Evolutionary conservation across 2,888 invertebrate genomes (phyloP), one percentile per base, ranked within the genome.

Genomic region (Pandemis cinnamomeana): DNA sequence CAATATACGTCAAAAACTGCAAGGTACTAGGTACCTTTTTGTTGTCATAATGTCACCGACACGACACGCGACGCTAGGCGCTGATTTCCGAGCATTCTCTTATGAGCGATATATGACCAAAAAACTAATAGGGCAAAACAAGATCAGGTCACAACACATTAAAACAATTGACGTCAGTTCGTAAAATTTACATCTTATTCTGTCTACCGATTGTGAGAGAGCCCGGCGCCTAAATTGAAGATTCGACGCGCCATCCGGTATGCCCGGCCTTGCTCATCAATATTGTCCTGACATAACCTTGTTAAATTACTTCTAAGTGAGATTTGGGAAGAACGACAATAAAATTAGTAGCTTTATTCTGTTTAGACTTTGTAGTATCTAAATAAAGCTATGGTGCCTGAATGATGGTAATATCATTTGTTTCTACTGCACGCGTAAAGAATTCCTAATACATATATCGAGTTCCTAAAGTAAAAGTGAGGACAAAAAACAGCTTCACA

Each of bases 381-480:
- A 15, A 46, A 44, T 55, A 63, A 71, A 64, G 58, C 11, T 48
- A 48, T 48, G 64, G 36, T 41, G 58, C 36, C 44, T 44, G 58
- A 58, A 58, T 11, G n/a, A 13, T 51, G 51, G 1, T 15, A 36
- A 27, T 55, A 27, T 5, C 7, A n/a, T 53, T 53, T 53, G 11
- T 53, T 53, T 27, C 46, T 64, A 15, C 0, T 36, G 27, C 27
- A 36, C 1, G 27, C 27, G 27, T 36, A 36, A 4, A 4, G 27
- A 36, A 36, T 4, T 36, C 4, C 10, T 11, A 27, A 7, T 8
- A 58, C 10, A 27, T 10, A 27, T 11, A 4, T 11, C 60, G 48
- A 60, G 41, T 72, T 68, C 68, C 72, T 72, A 68, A 72, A 72
- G 63, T 68, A 46, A 55, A 36, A 55, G 46, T n/a, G 62, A 58